These are phyloP conservation scores for Habrosyne pyritoides DNA, from an alignment of 2,888 invertebrate genomes.

Conservation along the genomic window DNA sequence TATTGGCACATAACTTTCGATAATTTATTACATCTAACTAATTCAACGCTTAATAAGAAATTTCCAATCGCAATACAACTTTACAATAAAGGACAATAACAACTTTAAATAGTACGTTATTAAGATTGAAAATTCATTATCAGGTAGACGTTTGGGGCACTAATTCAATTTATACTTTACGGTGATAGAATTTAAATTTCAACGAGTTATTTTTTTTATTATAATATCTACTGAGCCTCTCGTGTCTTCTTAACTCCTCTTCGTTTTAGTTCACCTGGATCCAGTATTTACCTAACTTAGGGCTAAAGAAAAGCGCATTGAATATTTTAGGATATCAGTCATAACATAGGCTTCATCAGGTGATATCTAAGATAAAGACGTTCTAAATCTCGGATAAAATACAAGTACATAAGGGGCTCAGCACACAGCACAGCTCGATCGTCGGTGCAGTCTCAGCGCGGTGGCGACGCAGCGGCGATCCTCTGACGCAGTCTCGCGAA, in stretches of 20 bases:
- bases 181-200: neutral
- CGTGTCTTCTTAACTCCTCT: too few species aligned
- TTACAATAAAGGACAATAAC: neutral
- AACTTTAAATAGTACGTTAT: neutral
- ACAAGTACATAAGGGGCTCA: too few species aligned
- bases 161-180: conserved; percentile 13
- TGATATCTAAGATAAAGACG: too few species aligned
- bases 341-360: neutral
- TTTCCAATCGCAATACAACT: neutral
- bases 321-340: too few species aligned
- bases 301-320: too few species aligned
- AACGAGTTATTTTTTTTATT: neutral
- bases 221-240: neutral
- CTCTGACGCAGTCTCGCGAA: conserved; percentile 89
- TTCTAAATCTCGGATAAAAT: too few species aligned
- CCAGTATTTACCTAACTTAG: too few species aligned
- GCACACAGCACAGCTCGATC: too few species aligned
- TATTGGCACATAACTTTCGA: neutral
- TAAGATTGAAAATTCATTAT: conserved; percentile 13
- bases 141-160: conserved; percentile 13
- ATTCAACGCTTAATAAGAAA: neutral
- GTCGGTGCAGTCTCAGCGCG: too few species aligned
- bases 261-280: too few species aligned
- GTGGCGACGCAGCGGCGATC: conserved; percentile 82
- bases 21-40: neutral